phyloP scores from a whole-genome alignment of 1,140 invertebrate genomes.

The Stegodyphus dumicola region DNA sequence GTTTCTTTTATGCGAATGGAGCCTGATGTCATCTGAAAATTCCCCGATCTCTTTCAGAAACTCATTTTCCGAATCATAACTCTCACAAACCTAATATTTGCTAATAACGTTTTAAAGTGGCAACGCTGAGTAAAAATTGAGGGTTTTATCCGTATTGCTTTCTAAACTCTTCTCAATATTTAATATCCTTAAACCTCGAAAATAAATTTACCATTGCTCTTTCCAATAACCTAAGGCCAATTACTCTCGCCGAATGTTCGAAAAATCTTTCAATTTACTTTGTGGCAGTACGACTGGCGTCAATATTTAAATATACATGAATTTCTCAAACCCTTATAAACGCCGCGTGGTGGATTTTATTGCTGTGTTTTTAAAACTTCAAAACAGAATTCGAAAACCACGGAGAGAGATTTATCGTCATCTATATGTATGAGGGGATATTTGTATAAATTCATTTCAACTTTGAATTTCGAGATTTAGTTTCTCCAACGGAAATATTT shows the following conservation, averaged over 20 bases:
- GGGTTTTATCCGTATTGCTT: background rate
- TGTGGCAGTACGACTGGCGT: constrained; percentile 8
- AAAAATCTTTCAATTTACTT: constrained; percentile 49
- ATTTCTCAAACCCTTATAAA: constrained; percentile 14
- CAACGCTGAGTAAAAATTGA: background rate
- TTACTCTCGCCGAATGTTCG: constrained; percentile 2
- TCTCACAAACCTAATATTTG: constrained; percentile 20
- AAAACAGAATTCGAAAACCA: constrained; percentile 31
- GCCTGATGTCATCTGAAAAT: background rate
- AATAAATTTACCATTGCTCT: constrained; percentile 19
- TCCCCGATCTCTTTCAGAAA: background rate
- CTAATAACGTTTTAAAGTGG: constrained; percentile 27
- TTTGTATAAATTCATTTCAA: background rate
- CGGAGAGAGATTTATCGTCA: background rate
- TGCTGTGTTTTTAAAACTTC: constrained; percentile 23
- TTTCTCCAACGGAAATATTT: too few species aligned
- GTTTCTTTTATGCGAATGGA: background rate
- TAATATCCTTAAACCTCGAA: constrained; percentile 42
- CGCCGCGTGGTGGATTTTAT: constrained; percentile 28
- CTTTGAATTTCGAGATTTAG: too few species aligned
- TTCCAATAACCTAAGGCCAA: constrained; percentile 48
- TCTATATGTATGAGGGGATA: background rate
- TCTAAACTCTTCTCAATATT: constrained; percentile 19
- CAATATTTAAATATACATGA: constrained; percentile 36
- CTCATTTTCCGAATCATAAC: background rate